Evolutionary conservation across 2,113 vertebrate species (phyloP).

Genomic region (Lynx canadensis): DNA sequence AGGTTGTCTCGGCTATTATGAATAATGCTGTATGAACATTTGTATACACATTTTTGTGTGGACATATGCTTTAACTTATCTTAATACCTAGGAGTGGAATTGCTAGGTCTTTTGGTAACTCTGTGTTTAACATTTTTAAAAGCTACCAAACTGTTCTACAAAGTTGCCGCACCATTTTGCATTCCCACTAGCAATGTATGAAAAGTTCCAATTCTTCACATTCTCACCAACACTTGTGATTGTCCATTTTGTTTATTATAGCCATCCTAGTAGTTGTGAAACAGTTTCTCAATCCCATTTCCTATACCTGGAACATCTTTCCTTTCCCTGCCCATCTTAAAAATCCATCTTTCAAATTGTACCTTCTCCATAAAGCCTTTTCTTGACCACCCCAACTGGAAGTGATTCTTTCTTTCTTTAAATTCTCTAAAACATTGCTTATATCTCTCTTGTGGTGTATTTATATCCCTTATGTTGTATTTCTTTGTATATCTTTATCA

Average conservation of each 20-base stretch:
- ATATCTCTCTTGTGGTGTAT: neutral
- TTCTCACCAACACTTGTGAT: neutral
- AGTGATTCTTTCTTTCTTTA: neutral
- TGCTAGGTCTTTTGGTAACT: neutral
- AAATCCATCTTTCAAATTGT: neutral
- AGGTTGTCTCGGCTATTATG: neutral
- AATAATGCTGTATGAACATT: neutral
- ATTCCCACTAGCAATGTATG: neutral
- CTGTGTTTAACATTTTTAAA: constrained; percentile 27
- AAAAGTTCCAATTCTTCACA: neutral
- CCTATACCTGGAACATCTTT: neutral
- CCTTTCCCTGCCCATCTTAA: neutral
- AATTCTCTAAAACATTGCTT: neutral
- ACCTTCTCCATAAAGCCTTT: neutral
- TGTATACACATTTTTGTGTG: neutral
- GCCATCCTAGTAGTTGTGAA: neutral
- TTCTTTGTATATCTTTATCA: constrained; percentile 39
- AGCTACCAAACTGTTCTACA: constrained; percentile 6
- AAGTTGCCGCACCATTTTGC: neutral
- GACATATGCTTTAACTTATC: neutral
- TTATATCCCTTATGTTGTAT: neutral
- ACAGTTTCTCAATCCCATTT: neutral
- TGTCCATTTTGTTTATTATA: neutral
- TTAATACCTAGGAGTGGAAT: neutral
- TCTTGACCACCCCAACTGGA: neutral